Evolutionary conservation across 2,888 invertebrate genomes (phyloP).

Genomic region (Noctua fimbriata): DNA sequence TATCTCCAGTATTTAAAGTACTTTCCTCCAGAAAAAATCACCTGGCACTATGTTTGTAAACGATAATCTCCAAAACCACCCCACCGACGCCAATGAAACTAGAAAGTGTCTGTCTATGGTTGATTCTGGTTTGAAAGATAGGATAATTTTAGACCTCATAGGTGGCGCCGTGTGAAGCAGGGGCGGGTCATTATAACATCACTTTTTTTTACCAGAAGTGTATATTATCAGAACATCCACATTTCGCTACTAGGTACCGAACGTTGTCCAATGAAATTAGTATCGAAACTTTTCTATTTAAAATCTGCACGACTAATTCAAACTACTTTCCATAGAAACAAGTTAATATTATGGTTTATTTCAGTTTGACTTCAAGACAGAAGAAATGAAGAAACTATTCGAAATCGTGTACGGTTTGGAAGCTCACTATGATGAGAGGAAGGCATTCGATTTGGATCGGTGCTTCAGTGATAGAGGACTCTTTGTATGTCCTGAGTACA

Average conservation of each 20-base stretch:
- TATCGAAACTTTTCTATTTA: not conserved
- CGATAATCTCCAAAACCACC: no score
- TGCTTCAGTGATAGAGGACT: constrained; percentile 67
- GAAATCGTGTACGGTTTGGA: constrained; percentile 58
- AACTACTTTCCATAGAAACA: not conserved
- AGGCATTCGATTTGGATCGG: constrained; percentile 55
- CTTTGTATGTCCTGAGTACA: constrained; percentile 65
- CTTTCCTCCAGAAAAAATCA: no score
- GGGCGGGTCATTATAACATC: no score
- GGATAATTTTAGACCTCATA: no score
- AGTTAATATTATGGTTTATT: not conserved
- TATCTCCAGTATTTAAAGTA: no score
- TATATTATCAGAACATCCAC: no score
- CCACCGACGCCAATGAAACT: no score
- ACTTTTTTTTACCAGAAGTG: no score
- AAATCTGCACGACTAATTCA: not conserved
- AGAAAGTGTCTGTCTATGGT: no score
- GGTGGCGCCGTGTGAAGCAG: no score
- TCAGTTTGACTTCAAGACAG: constrained; percentile 62
- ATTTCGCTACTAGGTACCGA: not conserved
- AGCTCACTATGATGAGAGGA: constrained; percentile 46
- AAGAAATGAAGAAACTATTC: constrained; percentile 68
- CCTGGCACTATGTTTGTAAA: not conserved
- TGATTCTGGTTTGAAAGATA: no score
- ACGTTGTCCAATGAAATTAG: not conserved